Percentiles rank a stretch among this genome's conserved stretches.
These are phyloP conservation scores for Merodon equestris DNA, from an alignment of 2,888 invertebrate species.

Conservation along the genomic window DNA sequence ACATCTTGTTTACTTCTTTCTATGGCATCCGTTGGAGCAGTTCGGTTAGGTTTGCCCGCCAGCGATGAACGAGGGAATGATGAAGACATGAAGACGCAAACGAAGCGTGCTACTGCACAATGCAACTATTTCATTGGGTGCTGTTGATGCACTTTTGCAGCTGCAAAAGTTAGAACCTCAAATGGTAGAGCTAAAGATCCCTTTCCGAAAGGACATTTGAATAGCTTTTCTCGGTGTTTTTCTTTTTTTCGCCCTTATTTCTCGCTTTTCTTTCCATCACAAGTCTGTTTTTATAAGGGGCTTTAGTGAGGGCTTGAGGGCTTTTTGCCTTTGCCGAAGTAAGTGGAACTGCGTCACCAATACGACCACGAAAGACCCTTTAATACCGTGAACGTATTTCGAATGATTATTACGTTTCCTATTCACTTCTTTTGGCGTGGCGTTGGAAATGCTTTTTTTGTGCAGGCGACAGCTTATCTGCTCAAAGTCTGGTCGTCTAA, in stretches of 20 bases:
- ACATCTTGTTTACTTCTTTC: conserved; percentile 64
- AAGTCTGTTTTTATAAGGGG: conserved; percentile 35
- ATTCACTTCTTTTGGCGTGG: conserved; percentile 31
- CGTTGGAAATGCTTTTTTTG: conserved; percentile 36
- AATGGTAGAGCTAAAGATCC: conserved; percentile 62
- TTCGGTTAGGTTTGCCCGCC: background rate
- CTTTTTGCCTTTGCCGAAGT: conserved; percentile 19
- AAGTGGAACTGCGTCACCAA: conserved; percentile 62
- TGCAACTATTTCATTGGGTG: conserved; percentile 6
- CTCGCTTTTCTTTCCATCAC: background rate
- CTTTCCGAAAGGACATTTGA: conserved; percentile 62
- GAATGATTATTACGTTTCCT: conserved; percentile 63
- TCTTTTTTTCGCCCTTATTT: background rate
- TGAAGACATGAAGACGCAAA: conserved; percentile 49
- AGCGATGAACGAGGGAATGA: conserved; percentile 31
- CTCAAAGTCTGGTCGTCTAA: conserved; percentile 39
- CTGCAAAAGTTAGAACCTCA: conserved; percentile 55
- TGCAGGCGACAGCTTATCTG: conserved; percentile 43
- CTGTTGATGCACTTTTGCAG: conserved; percentile 41
- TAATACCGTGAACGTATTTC: conserved; percentile 61
- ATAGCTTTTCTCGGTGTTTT: conserved; percentile 38
- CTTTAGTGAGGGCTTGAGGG: conserved; percentile 39
- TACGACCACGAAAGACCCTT: conserved; percentile 51
- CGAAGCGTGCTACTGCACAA: conserved; percentile 19
- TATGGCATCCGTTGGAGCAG: conserved; percentile 19